Conservation (phyloP, 2,113 vertebrate species). For the Ammodytes dubius region DNA sequence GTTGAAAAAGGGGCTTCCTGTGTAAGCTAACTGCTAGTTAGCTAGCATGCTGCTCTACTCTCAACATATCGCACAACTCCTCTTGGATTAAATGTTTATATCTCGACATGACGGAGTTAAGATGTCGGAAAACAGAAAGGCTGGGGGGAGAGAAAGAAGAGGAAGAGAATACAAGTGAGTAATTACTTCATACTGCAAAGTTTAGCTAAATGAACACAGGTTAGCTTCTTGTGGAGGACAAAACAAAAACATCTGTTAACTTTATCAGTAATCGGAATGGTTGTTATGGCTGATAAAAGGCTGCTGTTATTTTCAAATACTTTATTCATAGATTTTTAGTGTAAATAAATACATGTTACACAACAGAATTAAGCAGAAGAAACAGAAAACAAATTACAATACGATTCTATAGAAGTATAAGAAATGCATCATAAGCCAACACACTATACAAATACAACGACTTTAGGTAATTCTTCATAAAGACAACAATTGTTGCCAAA, state of each 20-base stretch:
- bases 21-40: constrained; percentile 29
- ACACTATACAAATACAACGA: too few species aligned
- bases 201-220: constrained; percentile 11
- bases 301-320: too few species aligned
- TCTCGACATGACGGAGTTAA: constrained; percentile 77
- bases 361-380: too few species aligned
- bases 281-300: too few species aligned
- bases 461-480: too few species aligned
- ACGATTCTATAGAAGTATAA: too few species aligned
- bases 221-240: not conserved
- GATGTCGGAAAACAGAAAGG: constrained; percentile 64
- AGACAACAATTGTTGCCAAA: too few species aligned
- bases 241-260: not conserved
- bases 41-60: constrained; percentile 82
- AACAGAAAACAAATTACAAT: too few species aligned
- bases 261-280: not conserved
- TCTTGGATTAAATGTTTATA: constrained; percentile 1
- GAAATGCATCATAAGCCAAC: too few species aligned
- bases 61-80: not conserved
- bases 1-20: not conserved
- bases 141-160: constrained; percentile 35
- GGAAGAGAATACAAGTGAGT: constrained; percentile 53
- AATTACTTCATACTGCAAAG: not conserved
- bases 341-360: too few species aligned
- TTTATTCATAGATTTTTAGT: too few species aligned